Conservation (phyloP, 1,140 invertebrate species). For the Octopus sinensis region DNA sequence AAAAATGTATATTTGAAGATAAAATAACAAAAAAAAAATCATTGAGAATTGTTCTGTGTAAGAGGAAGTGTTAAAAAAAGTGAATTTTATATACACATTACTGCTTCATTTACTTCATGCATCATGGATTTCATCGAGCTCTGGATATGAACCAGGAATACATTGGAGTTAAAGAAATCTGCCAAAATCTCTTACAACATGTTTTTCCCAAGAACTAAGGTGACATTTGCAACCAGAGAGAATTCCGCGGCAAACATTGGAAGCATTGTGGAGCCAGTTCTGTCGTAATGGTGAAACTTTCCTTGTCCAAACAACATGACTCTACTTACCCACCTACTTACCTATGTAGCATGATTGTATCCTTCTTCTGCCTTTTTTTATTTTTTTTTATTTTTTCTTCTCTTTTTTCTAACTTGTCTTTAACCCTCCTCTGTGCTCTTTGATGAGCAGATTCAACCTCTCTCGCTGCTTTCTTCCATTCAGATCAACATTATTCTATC, state of each 20-base stretch:
- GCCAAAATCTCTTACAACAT: too few relatives aligned
- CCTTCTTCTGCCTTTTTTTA: not conserved
- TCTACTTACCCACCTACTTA: not conserved
- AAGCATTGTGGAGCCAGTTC: not conserved
- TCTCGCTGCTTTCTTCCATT: too few relatives aligned
- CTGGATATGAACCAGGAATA: not conserved
- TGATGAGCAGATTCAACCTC: too few relatives aligned
- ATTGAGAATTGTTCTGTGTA: too few relatives aligned
- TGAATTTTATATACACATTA: too few relatives aligned
- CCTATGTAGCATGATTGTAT: conserved; percentile 1
- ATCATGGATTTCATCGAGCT: conserved; percentile 8
- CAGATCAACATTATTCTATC: too few relatives aligned
- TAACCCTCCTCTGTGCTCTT: not conserved
- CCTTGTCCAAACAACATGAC: not conserved
- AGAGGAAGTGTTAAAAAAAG: too few relatives aligned
- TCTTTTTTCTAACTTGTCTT: not conserved
- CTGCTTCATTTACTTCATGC: conserved; percentile 1
- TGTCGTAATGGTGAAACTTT: not conserved
- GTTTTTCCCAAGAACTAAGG: too few relatives aligned
- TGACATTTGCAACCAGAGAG: too few relatives aligned
- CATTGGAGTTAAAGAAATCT: too few relatives aligned
- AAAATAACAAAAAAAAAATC: too few relatives aligned
- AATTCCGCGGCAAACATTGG: not conserved
- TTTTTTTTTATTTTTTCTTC: not conserved
- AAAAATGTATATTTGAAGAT: too few relatives aligned